phyloP scores from a whole-genome alignment of 2,797 vertebrate genomes.

The Selene dorsalis region DNA sequence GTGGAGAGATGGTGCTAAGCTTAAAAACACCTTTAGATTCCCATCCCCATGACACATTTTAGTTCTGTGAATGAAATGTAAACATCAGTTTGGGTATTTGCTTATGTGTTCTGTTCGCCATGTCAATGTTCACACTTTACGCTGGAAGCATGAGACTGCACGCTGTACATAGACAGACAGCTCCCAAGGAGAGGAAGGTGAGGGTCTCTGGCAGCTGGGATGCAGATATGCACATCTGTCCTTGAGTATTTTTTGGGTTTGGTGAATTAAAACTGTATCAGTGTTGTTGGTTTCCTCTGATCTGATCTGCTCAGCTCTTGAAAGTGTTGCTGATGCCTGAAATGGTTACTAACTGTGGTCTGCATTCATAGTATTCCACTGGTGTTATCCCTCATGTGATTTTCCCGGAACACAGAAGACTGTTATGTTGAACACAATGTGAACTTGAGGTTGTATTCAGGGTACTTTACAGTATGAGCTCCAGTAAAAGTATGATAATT shows the following conservation, averaged over 20 bases:
- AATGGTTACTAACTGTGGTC: slow-evolving; percentile 16
- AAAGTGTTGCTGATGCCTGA: slow-evolving; percentile 33
- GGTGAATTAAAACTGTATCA: slow-evolving; percentile 11
- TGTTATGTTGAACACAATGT: slow-evolving; percentile 43
- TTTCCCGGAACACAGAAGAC: slow-evolving; percentile 32
- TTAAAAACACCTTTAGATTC: slow-evolving; percentile 47
- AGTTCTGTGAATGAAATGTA: slow-evolving; percentile 33
- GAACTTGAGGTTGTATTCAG: slow-evolving; percentile 52
- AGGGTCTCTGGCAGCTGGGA: slow-evolving; percentile 19
- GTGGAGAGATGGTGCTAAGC: slow-evolving; percentile 38
- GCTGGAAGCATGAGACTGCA: slow-evolving; percentile 44
- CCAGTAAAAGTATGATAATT: slow-evolving; percentile 11
- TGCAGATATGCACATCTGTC: slow-evolving; percentile 14
- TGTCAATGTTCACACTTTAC: slow-evolving; percentile 49
- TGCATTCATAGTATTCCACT: slow-evolving; percentile 37
- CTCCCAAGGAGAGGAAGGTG: neutral
- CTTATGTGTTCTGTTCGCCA: slow-evolving; percentile 47
- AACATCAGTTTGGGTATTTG: slow-evolving; percentile 43
- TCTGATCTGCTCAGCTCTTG: slow-evolving; percentile 5
- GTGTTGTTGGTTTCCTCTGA: slow-evolving; percentile 26
- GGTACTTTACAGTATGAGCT: slow-evolving; percentile 44
- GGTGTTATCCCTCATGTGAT: slow-evolving; percentile 22
- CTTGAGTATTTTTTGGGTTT: slow-evolving; percentile 19
- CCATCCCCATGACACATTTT: slow-evolving; percentile 5
- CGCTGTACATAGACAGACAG: slow-evolving; percentile 44